Percentiles rank a stretch among this genome's conserved stretches.
These are phyloP conservation scores for Hemiscyllium ocellatum DNA, from an alignment of 2,113 vertebrate genomes.

Conservation along the genomic window DNA sequence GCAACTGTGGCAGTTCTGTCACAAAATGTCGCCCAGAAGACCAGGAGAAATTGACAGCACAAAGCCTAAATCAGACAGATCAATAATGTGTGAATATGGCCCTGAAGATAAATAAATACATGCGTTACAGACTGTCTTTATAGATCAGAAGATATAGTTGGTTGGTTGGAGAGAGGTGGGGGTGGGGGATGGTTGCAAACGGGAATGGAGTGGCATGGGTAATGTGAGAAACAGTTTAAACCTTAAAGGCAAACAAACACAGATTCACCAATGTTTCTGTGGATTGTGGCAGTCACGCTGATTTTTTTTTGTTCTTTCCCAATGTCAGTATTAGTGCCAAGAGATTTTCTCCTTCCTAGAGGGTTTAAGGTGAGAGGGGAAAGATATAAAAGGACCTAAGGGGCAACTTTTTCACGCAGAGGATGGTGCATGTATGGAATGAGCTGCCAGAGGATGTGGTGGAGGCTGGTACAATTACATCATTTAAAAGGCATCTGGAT, in stretches of 20 bases:
- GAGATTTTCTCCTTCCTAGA: neutral
- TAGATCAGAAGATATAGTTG: neutral
- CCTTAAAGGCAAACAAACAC: neutral
- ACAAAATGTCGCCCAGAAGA: constrained; percentile 29
- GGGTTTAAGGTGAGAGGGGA: too few relatives aligned
- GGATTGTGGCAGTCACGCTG: neutral
- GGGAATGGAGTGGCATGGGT: neutral
- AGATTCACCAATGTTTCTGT: neutral
- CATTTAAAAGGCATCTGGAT: too few relatives aligned
- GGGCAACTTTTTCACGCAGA: too few relatives aligned
- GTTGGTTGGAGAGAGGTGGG: neutral
- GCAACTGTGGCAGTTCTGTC: neutral
- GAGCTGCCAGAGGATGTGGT: too few relatives aligned
- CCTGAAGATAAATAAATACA: constrained; percentile 28
- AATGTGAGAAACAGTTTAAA: neutral
- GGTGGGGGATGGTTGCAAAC: neutral
- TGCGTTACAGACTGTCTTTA: neutral
- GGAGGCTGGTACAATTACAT: too few relatives aligned
- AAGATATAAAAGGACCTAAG: too few relatives aligned
- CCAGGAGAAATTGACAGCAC: constrained; percentile 30
- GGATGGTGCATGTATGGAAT: too few relatives aligned
- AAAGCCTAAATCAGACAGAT: constrained; percentile 29
- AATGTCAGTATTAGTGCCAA: neutral
- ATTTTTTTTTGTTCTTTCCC: neutral
- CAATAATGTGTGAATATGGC: constrained; percentile 23